phyloP scores from a whole-genome alignment of 2,888 invertebrate species.

The Diarsia rubi region DNA sequence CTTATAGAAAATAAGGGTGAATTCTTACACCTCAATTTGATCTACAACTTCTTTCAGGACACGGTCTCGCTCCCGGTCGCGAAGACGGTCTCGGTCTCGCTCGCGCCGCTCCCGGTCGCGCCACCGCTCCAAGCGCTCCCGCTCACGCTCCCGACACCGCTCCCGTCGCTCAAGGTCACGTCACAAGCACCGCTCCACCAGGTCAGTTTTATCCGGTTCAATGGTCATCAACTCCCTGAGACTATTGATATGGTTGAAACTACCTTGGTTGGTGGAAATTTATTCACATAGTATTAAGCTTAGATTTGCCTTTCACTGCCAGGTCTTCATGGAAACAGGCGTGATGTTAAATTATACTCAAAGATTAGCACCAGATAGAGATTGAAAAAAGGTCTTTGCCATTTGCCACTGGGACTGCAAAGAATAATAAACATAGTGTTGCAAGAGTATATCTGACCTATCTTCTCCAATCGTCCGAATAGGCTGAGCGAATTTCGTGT shows the following conservation, averaged over 20 bases:
- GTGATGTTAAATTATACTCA: neutral
- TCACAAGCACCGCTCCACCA: conserved; percentile 88
- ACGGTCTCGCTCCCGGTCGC: conserved; percentile 90
- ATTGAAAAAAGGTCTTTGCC: neutral
- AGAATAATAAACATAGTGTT: neutral
- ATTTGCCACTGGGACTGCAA: neutral
- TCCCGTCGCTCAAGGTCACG: conserved; percentile 92
- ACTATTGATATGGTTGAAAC: conserved; percentile 45
- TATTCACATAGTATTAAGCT: neutral
- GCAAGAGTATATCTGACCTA: neutral
- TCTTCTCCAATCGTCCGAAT: neutral
- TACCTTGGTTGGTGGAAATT: conserved; percentile 24
- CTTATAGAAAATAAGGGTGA: neutral
- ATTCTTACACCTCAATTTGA: conserved; percentile 12
- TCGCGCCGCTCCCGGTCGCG: conserved; percentile 92
- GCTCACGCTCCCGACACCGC: conserved; percentile 90
- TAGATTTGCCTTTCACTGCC: neutral
- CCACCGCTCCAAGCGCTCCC: conserved; percentile 90
- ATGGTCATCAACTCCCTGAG: conserved; percentile 19
- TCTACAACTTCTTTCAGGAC: conserved; percentile 75
- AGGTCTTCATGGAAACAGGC: neutral
- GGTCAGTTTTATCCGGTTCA: conserved; percentile 72
- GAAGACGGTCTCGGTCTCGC: conserved; percentile 92
- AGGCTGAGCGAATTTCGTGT: neutral
- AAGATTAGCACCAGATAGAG: neutral